phyloP scores from a whole-genome alignment of 2,113 vertebrate genomes.

The Emydura subglobosa region DNA sequence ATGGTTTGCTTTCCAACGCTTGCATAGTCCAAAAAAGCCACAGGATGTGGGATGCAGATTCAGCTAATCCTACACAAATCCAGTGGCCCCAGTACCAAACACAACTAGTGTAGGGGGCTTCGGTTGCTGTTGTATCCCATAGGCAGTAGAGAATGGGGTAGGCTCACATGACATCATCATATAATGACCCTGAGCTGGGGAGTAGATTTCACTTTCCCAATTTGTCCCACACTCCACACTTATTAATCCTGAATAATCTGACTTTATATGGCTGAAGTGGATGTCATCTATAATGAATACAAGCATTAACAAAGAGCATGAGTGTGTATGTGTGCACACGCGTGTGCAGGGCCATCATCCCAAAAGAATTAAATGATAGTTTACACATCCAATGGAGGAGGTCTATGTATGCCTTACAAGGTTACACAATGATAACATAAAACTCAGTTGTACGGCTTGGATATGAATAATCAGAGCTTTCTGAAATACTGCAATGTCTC shows the following conservation, averaged over 20 bases:
- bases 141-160: background rate
- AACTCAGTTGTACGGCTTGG: background rate
- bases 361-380: slow-evolving; percentile 20
- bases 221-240: background rate
- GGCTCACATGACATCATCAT: rapidly evolving
- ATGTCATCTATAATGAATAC: rapidly evolving
- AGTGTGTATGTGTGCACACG: background rate
- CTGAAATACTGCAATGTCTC: background rate
- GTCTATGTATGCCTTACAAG: background rate
- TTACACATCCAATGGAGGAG: background rate
- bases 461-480: background rate
- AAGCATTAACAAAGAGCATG: background rate
- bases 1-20: background rate
- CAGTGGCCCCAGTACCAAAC: rapidly evolving
- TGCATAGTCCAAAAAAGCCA: background rate
- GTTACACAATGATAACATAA: background rate
- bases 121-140: rapidly evolving
- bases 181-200: rapidly evolving
- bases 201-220: background rate
- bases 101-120: rapidly evolving
- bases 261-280: background rate
- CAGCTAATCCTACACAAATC: rapidly evolving
- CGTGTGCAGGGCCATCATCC: background rate
- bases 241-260: background rate
- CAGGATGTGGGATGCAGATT: background rate